Percentiles rank a stretch among this genome's conserved stretches.
Evolutionary conservation across 2,113 vertebrate genomes (phyloP).

Genomic region (Geococcyx californianus): DNA sequence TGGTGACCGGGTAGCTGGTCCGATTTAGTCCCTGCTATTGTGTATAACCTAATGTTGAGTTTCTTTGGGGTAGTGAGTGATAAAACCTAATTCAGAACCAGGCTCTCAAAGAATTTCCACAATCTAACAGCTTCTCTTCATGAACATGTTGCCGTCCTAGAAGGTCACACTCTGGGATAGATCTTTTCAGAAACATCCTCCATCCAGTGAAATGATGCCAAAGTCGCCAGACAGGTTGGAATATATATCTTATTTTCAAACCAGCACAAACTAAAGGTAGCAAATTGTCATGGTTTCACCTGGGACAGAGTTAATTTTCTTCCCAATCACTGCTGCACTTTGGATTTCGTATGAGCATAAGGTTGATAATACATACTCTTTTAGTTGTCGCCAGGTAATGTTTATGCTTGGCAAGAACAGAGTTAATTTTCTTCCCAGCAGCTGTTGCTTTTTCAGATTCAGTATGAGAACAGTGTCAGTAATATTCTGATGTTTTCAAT

Average conservation of each 20-base stretch:
- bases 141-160: neutral
- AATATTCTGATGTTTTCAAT: no score
- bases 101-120: neutral
- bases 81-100: neutral
- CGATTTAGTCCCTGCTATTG: neutral
- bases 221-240: neutral
- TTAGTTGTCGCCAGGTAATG: no score
- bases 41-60: neutral
- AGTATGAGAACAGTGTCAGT: no score
- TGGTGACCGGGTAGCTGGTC: neutral
- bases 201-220: neutral
- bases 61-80: neutral
- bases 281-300: neutral
- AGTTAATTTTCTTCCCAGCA: no score
- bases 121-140: neutral
- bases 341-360: no score
- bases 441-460: no score
- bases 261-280: neutral
- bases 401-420: no score
- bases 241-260: neutral
- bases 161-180: neutral
- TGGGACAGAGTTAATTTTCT: no score
- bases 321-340: no score
- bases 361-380: no score
- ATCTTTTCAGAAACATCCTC: neutral